Evolutionary conservation across 2,888 invertebrate genomes (phyloP), one percentile per base, ranked within the genome.

Genomic region (Rhimphoctona megacephalus): DNA sequence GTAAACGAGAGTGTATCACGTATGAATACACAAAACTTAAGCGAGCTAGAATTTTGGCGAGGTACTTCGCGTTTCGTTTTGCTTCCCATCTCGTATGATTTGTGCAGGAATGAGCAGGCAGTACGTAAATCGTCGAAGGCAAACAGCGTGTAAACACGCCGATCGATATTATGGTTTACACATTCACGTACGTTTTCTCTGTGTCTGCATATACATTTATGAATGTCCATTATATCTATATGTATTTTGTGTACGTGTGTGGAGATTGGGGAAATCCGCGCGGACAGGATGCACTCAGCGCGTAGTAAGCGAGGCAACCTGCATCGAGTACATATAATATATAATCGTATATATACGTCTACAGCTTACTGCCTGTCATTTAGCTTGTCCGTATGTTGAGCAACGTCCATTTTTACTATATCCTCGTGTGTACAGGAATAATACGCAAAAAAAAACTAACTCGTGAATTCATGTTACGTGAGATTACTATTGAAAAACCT

Each of bases 71-170:
- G 73, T 25, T 3, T 52, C 52, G 8, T 25, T 36, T 7, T 54
- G 14, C n/a, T 33, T 52, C 57, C 9, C 52, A 30, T 69, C 57
- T 69, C 25, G 22, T 64, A 64, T 52, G 8, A 80, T 83, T 76
- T 33, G 54, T 49, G 49, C 79, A 22, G 52, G 76, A 77, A 67
- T 14, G 80, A 33, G 30, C 25, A 61, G 66, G 25, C 30, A 22
- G 86, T 85, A 83, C 87, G 85, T 88, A 86, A 89, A 85, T 85
- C 85, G 84, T 85, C 74, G 70, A 74, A 72, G 85, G 85, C 82
- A 85, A 85, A 87, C 85, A 87, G 83, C 80, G 87, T 89, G 89
- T 89, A 89, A 88, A 89, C 87, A 88, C 77, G 74, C 57, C 83
- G 84, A 84, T 81, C 74, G 85, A 87, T 86, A 81, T 80, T 67